A percentile compares a stretch with the other conserved stretches of the same genome.
phyloP scores from a whole-genome alignment of 1,140 invertebrate genomes.

The Teleogryllus occipitalis region DNA sequence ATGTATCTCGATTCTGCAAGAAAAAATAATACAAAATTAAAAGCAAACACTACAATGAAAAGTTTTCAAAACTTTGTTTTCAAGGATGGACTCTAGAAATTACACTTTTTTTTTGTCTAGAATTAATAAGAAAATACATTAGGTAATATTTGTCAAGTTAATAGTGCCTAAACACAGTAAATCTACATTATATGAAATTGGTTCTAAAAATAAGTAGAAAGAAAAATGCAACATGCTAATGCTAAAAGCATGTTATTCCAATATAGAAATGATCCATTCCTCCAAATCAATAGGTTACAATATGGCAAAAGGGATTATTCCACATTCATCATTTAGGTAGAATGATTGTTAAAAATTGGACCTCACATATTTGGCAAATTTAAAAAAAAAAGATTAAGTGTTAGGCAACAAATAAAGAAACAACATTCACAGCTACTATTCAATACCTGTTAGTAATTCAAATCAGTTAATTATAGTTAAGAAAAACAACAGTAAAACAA shows the following conservation, averaged over 20 bases:
- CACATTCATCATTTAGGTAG: neutral
- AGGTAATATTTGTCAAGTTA: neutral
- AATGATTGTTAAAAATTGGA: neutral
- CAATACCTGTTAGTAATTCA: too few species aligned
- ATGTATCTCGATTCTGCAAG: neutral
- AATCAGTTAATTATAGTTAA: too few species aligned
- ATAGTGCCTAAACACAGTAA: neutral
- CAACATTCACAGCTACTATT: neutral
- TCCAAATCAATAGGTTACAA: neutral
- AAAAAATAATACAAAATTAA: neutral
- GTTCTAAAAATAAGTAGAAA: neutral
- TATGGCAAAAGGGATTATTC: neutral
- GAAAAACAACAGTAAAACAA: neutral
- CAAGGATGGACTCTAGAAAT: too few species aligned
- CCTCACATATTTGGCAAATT: neutral
- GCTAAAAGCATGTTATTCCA: neutral
- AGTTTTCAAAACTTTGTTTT: neutral
- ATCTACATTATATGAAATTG: neutral
- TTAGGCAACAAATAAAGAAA: neutral
- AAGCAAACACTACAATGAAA: neutral
- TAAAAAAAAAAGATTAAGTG: neutral
- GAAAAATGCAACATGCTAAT: neutral
- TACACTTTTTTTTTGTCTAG: too few species aligned
- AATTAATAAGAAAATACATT: neutral
- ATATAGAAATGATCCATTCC: neutral